Percentiles rank a stretch among this genome's conserved stretches.
These are phyloP conservation scores for Bombus confusus DNA, from an alignment of 1,140 invertebrate genomes.

Conservation along the genomic window DNA sequence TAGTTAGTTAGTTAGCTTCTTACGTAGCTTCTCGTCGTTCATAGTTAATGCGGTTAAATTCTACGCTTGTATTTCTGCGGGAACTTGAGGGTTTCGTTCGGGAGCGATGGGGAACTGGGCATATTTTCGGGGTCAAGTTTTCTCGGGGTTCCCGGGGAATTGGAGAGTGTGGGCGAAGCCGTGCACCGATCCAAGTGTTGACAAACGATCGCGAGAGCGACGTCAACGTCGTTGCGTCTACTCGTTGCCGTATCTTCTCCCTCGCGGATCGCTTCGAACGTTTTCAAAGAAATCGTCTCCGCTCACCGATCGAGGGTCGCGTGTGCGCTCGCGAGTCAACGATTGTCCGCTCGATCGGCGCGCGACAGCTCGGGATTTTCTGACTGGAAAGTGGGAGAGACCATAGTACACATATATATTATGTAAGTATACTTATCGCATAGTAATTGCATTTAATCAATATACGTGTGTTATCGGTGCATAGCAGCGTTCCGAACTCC, in stretches of 20 bases:
- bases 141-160: constrained; percentile 25
- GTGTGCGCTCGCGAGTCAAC: constrained; percentile 57
- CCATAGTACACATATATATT: constrained; percentile 83
- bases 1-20: constrained; percentile 82
- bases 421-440: constrained; percentile 82
- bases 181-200: constrained; percentile 43
- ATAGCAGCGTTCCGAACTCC: constrained; percentile 83
- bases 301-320: neutral
- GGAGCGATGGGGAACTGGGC: neutral
- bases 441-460: constrained; percentile 82
- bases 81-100: constrained; percentile 18
- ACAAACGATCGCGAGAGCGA: constrained; percentile 37
- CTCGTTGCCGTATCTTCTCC: constrained; percentile 7
- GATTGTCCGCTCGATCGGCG: constrained; percentile 65
- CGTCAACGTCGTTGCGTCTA: neutral
- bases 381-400: constrained; percentile 82
- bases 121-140: constrained; percentile 2
- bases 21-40: constrained; percentile 81
- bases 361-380: constrained; percentile 56
- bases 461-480: constrained; percentile 79
- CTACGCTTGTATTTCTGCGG: constrained; percentile 79
- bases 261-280: neutral
- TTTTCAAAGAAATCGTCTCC: neutral
- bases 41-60: constrained; percentile 82
- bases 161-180: constrained; percentile 51